Evolutionary conservation across 2,888 invertebrate species (phyloP).

Genomic region (Calliopum simillimum): DNA sequence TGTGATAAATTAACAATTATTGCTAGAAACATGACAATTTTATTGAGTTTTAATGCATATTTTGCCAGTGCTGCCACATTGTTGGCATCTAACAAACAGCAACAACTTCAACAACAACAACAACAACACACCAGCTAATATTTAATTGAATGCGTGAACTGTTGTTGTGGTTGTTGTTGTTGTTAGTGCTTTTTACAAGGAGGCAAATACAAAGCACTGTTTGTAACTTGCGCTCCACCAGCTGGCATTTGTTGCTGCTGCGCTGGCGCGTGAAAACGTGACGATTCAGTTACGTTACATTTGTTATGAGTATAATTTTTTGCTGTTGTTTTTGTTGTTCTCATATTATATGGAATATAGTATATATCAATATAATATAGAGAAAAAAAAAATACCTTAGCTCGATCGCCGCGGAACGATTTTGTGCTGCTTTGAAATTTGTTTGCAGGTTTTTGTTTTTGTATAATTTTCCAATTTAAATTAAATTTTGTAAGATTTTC

Average conservation of each 20-base stretch:
- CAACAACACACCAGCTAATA: not conserved
- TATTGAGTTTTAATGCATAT: constrained; percentile 61
- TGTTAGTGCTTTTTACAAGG: not conserved
- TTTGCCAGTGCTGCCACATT: constrained; percentile 31
- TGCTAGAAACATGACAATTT: constrained; percentile 64
- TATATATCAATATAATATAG: no score
- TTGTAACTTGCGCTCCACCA: not conserved
- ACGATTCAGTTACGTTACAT: constrained; percentile 54
- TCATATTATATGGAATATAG: constrained; percentile 18
- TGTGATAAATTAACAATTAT: constrained; percentile 63
- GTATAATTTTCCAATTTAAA: constrained; percentile 66
- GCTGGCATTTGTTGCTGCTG: constrained; percentile 40
- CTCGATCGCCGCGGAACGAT: constrained; percentile 23
- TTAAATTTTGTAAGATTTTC: constrained; percentile 57
- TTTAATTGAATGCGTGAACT: constrained; percentile 62
- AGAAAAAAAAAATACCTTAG: constrained; percentile 15
- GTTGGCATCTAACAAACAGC: constrained; percentile 12
- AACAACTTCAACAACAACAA: constrained; percentile 1
- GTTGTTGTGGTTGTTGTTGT: constrained; percentile 51
- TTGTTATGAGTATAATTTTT: constrained; percentile 16
- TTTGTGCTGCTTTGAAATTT: constrained; percentile 49
- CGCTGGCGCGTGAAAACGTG: constrained; percentile 63
- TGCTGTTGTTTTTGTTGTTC: constrained; percentile 11
- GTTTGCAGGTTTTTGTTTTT: no score
- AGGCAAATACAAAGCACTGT: not conserved